A percentile compares a stretch with the other conserved stretches of the same genome.
These are phyloP conservation scores for Catamblyrhynchus diadema DNA, from an alignment of 2,797 vertebrate genomes.

Conservation along the genomic window DNA sequence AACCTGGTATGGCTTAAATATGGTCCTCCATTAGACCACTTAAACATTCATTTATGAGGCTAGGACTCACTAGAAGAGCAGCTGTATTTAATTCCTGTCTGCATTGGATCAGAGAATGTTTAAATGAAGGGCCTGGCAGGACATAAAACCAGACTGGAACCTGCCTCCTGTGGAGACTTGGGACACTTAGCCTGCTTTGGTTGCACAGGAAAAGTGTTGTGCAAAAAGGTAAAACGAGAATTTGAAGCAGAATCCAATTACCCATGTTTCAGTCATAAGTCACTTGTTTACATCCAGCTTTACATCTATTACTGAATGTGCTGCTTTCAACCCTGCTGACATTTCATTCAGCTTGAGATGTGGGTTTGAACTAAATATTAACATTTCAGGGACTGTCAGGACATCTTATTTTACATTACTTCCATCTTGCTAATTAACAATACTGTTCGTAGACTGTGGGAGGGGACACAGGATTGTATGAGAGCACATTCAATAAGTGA, in stretches of 20 bases:
- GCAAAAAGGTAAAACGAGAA: not conserved
- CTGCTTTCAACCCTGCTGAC: not conserved
- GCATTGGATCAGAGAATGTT: not conserved
- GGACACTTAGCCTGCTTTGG: not conserved
- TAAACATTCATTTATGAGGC: not conserved
- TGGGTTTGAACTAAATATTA: not conserved
- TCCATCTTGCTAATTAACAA: not conserved
- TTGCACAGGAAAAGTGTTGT: not conserved
- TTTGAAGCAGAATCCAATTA: not conserved
- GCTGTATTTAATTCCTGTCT: conserved; percentile 19
- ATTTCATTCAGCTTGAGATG: not conserved
- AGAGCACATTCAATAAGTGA: not conserved
- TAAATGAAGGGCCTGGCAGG: conserved; percentile 8
- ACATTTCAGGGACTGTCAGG: not conserved
- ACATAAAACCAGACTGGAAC: not conserved
- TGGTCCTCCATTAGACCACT: not conserved
- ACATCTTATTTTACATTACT: not conserved
- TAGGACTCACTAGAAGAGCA: not conserved
- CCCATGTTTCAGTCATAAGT: not conserved
- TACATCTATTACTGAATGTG: not conserved
- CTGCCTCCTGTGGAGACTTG: not conserved
- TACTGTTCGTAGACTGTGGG: not conserved
- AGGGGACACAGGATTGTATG: not conserved
- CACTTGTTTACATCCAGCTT: not conserved
- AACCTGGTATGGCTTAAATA: not conserved